Evolutionary conservation across 2,888 invertebrate species (phyloP), one percentile per base, ranked within the genome.

Genomic region (Cinara cedri): DNA sequence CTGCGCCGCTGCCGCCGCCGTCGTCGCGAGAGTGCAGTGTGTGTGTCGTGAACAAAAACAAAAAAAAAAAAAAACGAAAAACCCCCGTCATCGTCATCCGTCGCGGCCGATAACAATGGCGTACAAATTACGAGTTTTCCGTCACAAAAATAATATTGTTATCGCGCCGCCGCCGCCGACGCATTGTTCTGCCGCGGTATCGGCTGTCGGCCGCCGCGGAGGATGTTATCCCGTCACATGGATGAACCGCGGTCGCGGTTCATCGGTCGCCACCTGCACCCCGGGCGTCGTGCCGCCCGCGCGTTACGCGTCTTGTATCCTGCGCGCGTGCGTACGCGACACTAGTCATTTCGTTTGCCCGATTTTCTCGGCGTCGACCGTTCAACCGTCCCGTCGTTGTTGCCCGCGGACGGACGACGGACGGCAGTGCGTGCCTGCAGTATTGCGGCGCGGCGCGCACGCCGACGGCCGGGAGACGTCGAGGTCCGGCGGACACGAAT

Each of bases 41-140:
- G 55, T 10, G 57, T 54, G 13, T 13, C 0, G 60, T 60, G 24
- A 24, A 26, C 1, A 24, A 60, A 26, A 26, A 21, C 9, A 66
- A 66, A 51, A 66, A 62, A 42, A 55, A 21, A 11, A 8, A 21
- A 14, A 1, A n/a, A 26, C 10, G 26, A 71, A 72, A 74, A 65
- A 75, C 42, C 74, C 51, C 65, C 44, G 63, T 75, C 74, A 74
- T 74, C 74, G 42, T 63, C 51, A 65, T 65, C 54, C 63, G 74
- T 65, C 24, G 63, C 42, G 74, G 54, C n/a, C n/a, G n/a, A 63
- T 65, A 75, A 78, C 78, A 78, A 78, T 78, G 78, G 78, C 51
- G n/a, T 42, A 78, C 78, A 78, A 78, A 78, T 78, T 78, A 78
- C 78, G 42, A 70, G 66, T 75, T 75, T 74, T 75, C 54, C 63